These are phyloP conservation scores for Liodrosophila aerea DNA, from an alignment of 2,888 invertebrate genomes.

Conservation along the genomic window DNA sequence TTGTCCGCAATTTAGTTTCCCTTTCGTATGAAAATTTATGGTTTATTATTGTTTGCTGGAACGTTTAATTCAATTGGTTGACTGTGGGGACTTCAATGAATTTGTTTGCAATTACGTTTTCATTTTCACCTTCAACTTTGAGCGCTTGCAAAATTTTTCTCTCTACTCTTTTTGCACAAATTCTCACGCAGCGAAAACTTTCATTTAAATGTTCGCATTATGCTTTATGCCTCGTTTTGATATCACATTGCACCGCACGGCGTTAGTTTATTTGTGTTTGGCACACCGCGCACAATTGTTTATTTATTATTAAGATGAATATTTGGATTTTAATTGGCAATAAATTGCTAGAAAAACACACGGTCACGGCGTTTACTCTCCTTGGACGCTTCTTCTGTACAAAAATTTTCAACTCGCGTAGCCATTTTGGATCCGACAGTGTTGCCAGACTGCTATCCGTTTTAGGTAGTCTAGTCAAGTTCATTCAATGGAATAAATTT, in stretches of 20 bases:
- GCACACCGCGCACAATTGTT: slow-evolving; percentile 43
- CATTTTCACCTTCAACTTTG: slow-evolving; percentile 56
- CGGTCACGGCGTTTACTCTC: slow-evolving; percentile 71
- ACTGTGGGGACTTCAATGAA: slow-evolving; percentile 6
- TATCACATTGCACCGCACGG: slow-evolving; percentile 16
- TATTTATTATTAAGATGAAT: slow-evolving; percentile 48
- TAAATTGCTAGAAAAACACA: slow-evolving; percentile 62
- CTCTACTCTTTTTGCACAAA: slow-evolving; percentile 56
- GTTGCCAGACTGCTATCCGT: slow-evolving; percentile 34
- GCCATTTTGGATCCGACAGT: slow-evolving; percentile 75
- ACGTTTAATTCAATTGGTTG: slow-evolving; percentile 22
- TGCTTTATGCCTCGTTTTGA: slow-evolving; percentile 23
- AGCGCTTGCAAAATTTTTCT: slow-evolving; percentile 53
- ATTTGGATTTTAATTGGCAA: slow-evolving; percentile 60
- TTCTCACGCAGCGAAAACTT: slow-evolving; percentile 59
- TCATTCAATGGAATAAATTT: slow-evolving; percentile 15
- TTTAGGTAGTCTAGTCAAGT: slow-evolving; percentile 30
- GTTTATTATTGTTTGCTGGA: slow-evolving; percentile 24
- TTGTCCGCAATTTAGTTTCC: slow-evolving; percentile 37
- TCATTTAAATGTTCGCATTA: slow-evolving; percentile 53
- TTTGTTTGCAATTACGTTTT: slow-evolving; percentile 47
- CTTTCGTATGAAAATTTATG: slow-evolving; percentile 41
- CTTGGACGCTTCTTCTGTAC: slow-evolving; percentile 79
- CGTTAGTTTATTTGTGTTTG: slow-evolving; percentile 19
- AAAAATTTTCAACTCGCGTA: slow-evolving; percentile 74